Base-by-base conservation (phyloP, 1,140 invertebrate genomes). In the Magallana angulata region DNA sequence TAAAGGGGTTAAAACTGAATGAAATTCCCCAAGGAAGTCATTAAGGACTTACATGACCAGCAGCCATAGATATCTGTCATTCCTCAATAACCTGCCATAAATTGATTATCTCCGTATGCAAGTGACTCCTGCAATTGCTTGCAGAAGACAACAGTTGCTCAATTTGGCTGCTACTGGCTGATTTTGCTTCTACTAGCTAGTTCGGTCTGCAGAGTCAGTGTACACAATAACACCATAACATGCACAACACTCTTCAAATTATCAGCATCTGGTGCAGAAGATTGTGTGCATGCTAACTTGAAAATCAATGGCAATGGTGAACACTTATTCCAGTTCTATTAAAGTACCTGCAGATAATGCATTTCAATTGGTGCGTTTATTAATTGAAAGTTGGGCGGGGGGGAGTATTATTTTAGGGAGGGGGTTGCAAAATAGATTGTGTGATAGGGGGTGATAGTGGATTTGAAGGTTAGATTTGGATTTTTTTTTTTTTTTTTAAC, bases 91-190 rank as follows among this genome's bases (percentile, higher is more conserved):
- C 36, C 68, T 76, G 68, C 68, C 68, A 76, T 76, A 24, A 76
- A 30, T 76, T 76, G 68, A 76, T 76, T 76, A 76, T 76, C 68
- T 76, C 68, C 68, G 36, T 76, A 76, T 76, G 68, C 24, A 18
- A 8, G 6, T 76, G 8, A 76, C 68, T 76, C 36, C 11, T 36
- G 68, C 68, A 36, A 76, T 76, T 24, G 36, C 36, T 48, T 48
- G 36, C 36, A 18, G 16, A 76, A 76, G 68, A 76, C 68, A 76
- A 18, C 24, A 76, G 24, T 64, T 84, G 56, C 8, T 57, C 81
- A 58, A 24, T 24, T 14, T 83, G 18, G 9, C 3, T 16, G 60
- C 57, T 62, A 11, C 57, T 36, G 30, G 58, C 36, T 48, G 36
- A 48, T 48, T 48, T 2, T 48, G 36, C 36, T 48, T 48, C 36